These are phyloP conservation scores for Spizaetus ornatus DNA, from an alignment of 2,113 vertebrate genomes.

Conservation along the genomic window DNA sequence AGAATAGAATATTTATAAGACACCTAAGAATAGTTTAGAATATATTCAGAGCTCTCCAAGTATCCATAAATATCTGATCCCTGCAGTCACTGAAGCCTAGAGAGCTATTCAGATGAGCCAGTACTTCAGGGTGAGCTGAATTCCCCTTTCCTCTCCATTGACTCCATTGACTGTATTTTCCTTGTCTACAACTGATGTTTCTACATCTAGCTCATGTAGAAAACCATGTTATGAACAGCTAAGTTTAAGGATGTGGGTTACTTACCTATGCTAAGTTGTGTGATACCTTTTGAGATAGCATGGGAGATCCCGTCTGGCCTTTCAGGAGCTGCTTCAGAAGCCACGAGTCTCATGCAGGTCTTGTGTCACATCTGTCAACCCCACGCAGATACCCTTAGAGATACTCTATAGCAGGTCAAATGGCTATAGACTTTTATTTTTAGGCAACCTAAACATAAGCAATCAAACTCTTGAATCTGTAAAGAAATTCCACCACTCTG, in stretches of 20 bases:
- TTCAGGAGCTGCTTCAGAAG: background rate
- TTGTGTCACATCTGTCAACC: background rate
- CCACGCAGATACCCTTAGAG: background rate
- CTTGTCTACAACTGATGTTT: background rate
- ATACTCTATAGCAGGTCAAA: background rate
- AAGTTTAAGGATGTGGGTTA: background rate
- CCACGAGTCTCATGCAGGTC: accelerated
- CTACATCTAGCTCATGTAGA: background rate
- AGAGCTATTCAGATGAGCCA: background rate
- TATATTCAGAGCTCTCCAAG: background rate
- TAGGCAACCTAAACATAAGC: background rate
- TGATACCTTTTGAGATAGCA: background rate
- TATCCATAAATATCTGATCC: background rate
- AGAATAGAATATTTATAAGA: background rate
- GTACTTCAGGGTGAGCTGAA: background rate
- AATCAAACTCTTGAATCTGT: background rate
- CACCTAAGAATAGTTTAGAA: background rate
- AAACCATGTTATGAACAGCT: background rate
- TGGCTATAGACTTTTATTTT: background rate
- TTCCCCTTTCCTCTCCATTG: background rate
- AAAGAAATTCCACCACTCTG: background rate
- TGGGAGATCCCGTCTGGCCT: background rate
- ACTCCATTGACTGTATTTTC: background rate
- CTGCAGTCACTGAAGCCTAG: background rate
- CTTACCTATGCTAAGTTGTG: background rate